phyloP scores from a whole-genome alignment of 2,113 vertebrate genomes.

The Scolopax mira region DNA sequence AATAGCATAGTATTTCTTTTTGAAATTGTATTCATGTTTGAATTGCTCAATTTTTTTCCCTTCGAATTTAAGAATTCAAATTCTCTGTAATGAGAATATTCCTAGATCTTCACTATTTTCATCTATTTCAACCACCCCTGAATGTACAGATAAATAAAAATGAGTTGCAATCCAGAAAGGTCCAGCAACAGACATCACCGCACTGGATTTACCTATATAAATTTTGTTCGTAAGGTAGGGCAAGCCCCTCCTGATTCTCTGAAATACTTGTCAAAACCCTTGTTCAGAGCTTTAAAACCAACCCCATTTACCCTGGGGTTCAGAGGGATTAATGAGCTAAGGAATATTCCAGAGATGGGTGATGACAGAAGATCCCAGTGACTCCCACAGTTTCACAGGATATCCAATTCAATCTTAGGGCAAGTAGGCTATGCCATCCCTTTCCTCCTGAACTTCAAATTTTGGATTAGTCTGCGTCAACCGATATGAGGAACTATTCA shows the following conservation, averaged over 20 bases:
- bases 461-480: background rate
- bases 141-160: background rate
- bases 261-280: background rate
- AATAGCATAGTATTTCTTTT: background rate
- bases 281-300: background rate
- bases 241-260: background rate
- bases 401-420: background rate
- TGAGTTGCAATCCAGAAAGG: background rate
- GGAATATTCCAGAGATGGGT: background rate
- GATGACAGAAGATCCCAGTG: background rate
- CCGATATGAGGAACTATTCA: background rate
- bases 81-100: background rate
- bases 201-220: background rate
- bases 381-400: accelerated
- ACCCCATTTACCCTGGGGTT: background rate
- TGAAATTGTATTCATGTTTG: background rate
- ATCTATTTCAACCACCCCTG: background rate
- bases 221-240: background rate
- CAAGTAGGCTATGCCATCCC: background rate
- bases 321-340: background rate
- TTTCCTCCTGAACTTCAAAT: background rate
- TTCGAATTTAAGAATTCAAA: background rate
- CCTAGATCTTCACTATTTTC: background rate
- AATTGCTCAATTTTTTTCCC: background rate
- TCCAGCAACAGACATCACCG: background rate